Base-by-base conservation (phyloP, 2,113 vertebrate species). In the Vulpes vulpes region DNA sequence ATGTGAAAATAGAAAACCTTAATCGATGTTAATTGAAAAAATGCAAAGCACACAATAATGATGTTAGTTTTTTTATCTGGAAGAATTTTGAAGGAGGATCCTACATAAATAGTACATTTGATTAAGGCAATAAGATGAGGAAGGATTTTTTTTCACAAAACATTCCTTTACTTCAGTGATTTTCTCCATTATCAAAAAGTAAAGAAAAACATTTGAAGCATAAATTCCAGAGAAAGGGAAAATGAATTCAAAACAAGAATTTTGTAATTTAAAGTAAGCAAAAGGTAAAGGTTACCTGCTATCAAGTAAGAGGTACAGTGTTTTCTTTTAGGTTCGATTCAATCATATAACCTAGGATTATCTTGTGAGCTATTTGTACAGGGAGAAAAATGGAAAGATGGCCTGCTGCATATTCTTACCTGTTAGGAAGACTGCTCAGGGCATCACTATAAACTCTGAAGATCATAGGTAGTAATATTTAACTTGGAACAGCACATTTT, bases 1-100 rank as follows among this genome's bases (percentile, higher is more conserved):
- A 67, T 71, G 35, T 53, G 43, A 94, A 97, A 94, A 89, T 20
- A 69, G n/a, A 55, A 92, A 91, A 78, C 25, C 78, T 85, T 73
- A 95, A 81, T 78, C 10, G 22, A 73, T 93, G 15, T 43, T 81
- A 85, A 25, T 15, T 90, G n/a, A 71, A 87, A 92, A 69, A 95
- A 43, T 43, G 23, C 14, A 83, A 76, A 95, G 80, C 49, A 35
- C 6, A 74, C 10, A 11, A 53, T n/a, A 81, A 62, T 60, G 30
- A 83, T 78, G 17, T 55, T 85, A 65, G 67, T 32, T 19, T 73
- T 71, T 87, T 91, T 60, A 84, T 35, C 9, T 17, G 22, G 62
- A 95, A 93, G 83, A 65, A 80, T 10, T 62, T 1, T 82, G 22
- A 51, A 84, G 74, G 4, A 67, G 22, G 22, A 38, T 23, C 88